Evolutionary conservation across 1,140 invertebrate genomes (phyloP).

Genomic region (Chironomus striatipennis): DNA sequence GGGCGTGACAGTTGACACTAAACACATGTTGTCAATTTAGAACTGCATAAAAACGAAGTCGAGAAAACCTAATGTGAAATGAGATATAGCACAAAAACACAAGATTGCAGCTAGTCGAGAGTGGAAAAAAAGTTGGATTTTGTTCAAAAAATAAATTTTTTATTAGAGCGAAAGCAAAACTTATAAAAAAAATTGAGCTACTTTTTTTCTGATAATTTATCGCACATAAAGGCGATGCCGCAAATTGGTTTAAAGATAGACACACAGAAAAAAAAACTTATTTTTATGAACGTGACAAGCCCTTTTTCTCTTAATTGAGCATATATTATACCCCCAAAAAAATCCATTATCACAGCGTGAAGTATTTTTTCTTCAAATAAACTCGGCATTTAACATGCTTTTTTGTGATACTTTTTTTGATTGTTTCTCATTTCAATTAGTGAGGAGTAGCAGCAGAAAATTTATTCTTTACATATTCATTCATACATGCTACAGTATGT

Average conservation of each 20-base stretch:
- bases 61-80: too few relatives aligned
- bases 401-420: background rate
- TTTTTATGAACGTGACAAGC: constrained; percentile 16
- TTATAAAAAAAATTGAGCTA: background rate
- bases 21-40: constrained; percentile 16
- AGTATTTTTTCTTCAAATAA: background rate
- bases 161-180: too few relatives aligned
- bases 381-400: too few relatives aligned
- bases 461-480: background rate
- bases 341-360: constrained; percentile 14
- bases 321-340: background rate
- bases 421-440: constrained; percentile 23
- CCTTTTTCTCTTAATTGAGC: constrained; percentile 17
- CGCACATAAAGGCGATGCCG: background rate
- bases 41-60: background rate
- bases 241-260: background rate
- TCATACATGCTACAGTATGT: background rate
- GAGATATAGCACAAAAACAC: too few relatives aligned
- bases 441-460: background rate
- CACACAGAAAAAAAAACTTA: background rate
- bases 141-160: too few relatives aligned
- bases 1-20: constrained; percentile 16
- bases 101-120: too few relatives aligned
- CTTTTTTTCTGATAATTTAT: constrained; percentile 3
- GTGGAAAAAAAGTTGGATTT: too few relatives aligned